Evolutionary conservation across 2,113 vertebrate species (phyloP), one percentile per base, ranked within the genome.

Genomic region (Vulpes ferrilata): DNA sequence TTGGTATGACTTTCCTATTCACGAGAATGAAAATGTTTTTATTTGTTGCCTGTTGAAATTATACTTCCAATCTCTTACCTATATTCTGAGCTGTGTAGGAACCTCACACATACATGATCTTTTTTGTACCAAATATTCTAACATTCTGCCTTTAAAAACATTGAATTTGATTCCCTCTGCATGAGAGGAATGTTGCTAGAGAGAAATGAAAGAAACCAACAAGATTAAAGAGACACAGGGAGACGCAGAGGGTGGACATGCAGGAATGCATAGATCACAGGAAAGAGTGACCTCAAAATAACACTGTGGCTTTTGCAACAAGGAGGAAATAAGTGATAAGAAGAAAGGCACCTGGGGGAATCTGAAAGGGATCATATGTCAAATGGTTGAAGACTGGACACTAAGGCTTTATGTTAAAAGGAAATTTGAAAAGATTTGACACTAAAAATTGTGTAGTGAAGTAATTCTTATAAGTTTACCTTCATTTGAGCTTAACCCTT

Each of bases 151-250:
- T 96, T 98, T 92, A 96, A 60, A 43, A 80, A 82, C 60, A 22
- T 95, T 79, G 11, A 87, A 57, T 98, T 96, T 97, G 90, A 97
- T 98, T 92, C 96, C 97, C 87, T 98, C 87, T 94, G 83, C 1
- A 6, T 65, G 90, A 93, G 93, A 97, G 48, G 22, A 85, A 62
- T 17, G 1, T n/a, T 22, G 53, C 51, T 91, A 95, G 64, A 85
- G 9, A 85, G 30, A 93, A 92, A 78, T 96, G 83, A 69, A 90
- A 96, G 92, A 93, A 96, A 97, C 69, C 92, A 76, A 20, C 15
- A 86, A 79, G 80, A 94, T 81, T 88, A 79, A 85, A 97, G 84
- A 87, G 93, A 96, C 96, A 95, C 67, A 89, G 84, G 71, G 82
- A 96, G 96, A 98, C 8, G 93, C 53, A 85, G 93, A 82, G 79